Conservation (phyloP, 2,797 vertebrate genomes). For the Ceryle rudis region DNA sequence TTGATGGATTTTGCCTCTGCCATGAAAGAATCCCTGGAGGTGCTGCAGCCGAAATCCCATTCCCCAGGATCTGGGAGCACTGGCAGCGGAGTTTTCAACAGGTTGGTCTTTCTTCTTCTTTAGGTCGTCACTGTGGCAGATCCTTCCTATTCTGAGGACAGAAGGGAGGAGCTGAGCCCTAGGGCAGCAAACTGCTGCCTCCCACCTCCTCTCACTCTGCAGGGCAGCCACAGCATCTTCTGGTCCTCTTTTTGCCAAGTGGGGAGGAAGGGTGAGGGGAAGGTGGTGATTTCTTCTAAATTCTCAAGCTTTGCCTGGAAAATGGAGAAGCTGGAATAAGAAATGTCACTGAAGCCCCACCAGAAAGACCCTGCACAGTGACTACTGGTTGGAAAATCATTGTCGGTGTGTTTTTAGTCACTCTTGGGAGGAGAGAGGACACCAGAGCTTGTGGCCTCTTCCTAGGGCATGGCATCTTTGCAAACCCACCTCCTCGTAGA, state of each 20-base stretch:
- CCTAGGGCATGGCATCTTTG: fast-evolving
- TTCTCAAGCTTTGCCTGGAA: not conserved
- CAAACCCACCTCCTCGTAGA: not conserved
- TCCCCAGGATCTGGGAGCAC: not conserved
- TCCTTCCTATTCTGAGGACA: not conserved
- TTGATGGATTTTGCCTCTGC: not conserved
- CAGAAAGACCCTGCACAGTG: fast-evolving
- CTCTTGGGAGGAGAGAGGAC: not conserved
- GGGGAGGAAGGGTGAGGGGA: not conserved
- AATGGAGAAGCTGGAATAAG: not conserved
- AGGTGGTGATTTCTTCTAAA: not conserved
- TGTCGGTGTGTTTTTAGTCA: fast-evolving
- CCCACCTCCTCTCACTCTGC: not conserved
- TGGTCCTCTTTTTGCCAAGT: not conserved
- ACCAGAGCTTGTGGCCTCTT: not conserved
- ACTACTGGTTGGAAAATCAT: fast-evolving
- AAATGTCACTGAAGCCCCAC: not conserved
- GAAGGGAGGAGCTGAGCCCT: not conserved
- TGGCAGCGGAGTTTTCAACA: not conserved
- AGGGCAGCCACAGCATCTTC: not conserved
- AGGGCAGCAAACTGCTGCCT: not conserved
- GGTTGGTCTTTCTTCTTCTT: not conserved
- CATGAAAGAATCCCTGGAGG: not conserved
- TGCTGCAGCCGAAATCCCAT: not conserved
- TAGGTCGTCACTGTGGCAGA: not conserved